Evolutionary conservation across 2,888 invertebrate species (phyloP).

Genomic region (Gisinianus flammeolus): DNA sequence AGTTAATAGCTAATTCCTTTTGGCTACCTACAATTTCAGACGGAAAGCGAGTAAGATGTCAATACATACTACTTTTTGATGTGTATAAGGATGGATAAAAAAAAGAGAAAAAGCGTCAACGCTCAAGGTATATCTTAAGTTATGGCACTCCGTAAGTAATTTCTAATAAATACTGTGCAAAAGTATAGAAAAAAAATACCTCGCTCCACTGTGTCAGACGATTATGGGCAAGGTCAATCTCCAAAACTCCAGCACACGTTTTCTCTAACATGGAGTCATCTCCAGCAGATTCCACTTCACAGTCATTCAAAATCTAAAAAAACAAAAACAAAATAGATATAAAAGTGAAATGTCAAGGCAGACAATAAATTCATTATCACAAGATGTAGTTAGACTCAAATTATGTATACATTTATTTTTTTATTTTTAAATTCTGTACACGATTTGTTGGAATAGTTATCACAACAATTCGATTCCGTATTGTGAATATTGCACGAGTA

Average conservation of each 20-base stretch:
- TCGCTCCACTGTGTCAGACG: constrained; percentile 86
- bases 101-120: not conserved
- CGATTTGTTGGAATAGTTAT: too few relatives aligned
- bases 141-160: not conserved
- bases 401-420: too few relatives aligned
- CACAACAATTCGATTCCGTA: too few relatives aligned
- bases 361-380: too few relatives aligned
- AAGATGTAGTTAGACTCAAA: too few relatives aligned
- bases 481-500: too few relatives aligned
- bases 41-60: too few relatives aligned
- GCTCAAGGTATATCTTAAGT: not conserved
- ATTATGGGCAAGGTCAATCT: constrained; percentile 92
- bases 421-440: too few relatives aligned
- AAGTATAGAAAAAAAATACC: constrained; percentile 64
- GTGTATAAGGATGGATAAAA: not conserved
- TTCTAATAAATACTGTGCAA: not conserved
- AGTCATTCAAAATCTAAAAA: constrained; percentile 81
- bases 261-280: constrained; percentile 78
- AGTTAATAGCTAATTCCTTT: too few relatives aligned
- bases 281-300: constrained; percentile 88
- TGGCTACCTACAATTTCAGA: too few relatives aligned
- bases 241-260: constrained; percentile 88
- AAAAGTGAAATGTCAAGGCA: too few relatives aligned
- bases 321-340: not conserved
- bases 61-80: too few relatives aligned